Percentiles rank a stretch among this genome's conserved stretches.
These are phyloP conservation scores for Psittacula cyanocephala DNA, from an alignment of 2,113 vertebrate species.

Conservation along the genomic window DNA sequence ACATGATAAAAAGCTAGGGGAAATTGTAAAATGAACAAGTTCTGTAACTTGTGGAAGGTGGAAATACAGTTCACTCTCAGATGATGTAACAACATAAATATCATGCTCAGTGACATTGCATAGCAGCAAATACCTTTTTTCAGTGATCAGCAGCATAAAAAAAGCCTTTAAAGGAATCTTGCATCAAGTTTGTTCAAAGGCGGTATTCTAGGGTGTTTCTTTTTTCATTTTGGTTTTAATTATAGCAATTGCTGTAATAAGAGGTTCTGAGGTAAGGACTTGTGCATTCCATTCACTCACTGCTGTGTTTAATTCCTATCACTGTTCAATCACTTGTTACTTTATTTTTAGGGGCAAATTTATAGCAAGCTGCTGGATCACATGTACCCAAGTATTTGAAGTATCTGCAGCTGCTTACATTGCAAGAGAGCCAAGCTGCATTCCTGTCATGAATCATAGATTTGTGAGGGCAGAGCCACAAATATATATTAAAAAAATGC, in stretches of 20 bases:
- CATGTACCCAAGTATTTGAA: constrained; percentile 82
- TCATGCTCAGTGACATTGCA: constrained; percentile 21
- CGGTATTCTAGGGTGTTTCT: constrained; percentile 46
- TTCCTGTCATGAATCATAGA: constrained; percentile 82
- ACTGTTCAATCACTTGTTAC: constrained; percentile 82
- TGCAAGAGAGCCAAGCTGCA: constrained; percentile 80
- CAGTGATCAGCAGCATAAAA: not conserved
- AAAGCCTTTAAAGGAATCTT: constrained; percentile 19
- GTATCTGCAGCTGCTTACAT: constrained; percentile 86
- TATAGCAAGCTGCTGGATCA: constrained; percentile 82
- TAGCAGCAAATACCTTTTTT: constrained; percentile 19
- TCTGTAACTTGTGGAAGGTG: constrained; percentile 3
- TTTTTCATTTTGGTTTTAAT: constrained; percentile 69
- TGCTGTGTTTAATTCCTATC: constrained; percentile 79
- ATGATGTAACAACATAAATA: constrained; percentile 62
- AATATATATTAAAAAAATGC: constrained; percentile 67
- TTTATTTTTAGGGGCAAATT: constrained; percentile 87
- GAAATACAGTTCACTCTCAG: constrained; percentile 37
- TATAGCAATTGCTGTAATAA: constrained; percentile 75
- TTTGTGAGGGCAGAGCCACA: constrained; percentile 71
- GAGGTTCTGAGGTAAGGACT: constrained; percentile 77
- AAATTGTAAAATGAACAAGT: constrained; percentile 41
- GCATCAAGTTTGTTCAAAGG: constrained; percentile 23
- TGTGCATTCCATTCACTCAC: constrained; percentile 78
- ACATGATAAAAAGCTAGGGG: not conserved